Conservation (phyloP, 2,113 vertebrate genomes). For the Crotalus viridis region DNA sequence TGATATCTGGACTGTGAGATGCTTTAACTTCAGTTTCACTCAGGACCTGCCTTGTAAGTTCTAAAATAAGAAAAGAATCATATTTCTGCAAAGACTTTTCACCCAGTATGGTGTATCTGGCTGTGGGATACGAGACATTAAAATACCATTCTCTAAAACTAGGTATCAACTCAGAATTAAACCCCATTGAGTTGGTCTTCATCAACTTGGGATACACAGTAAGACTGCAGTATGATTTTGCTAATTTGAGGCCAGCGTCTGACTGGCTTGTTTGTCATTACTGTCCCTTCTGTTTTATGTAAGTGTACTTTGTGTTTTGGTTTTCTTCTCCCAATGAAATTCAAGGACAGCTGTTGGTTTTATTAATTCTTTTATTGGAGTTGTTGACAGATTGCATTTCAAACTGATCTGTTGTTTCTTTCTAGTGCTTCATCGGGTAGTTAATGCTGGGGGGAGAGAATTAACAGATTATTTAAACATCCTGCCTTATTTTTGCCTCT, state of each 20-base stretch:
- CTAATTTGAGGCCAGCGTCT: neutral
- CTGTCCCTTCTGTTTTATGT: neutral
- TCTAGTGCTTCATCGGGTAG: neutral
- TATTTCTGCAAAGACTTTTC: neutral
- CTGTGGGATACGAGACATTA: neutral
- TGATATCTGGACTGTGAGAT: neutral
- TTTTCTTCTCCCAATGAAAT: neutral
- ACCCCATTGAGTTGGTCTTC: neutral
- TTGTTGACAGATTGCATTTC: slow-evolving; percentile 34
- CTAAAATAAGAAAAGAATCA: neutral
- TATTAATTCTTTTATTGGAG: slow-evolving; percentile 22
- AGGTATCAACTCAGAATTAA: neutral
- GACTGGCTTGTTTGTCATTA: neutral
- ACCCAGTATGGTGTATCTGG: neutral
- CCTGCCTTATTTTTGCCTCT: neutral
- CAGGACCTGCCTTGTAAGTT: neutral
- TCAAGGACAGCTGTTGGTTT: slow-evolving; percentile 58
- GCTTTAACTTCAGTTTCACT: neutral
- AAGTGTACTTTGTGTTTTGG: neutral
- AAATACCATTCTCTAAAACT: neutral
- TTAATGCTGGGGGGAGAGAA: neutral
- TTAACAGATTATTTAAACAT: neutral
- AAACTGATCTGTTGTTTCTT: neutral
- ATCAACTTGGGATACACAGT: neutral
- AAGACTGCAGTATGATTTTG: neutral